Percentiles rank a stretch among this genome's conserved stretches.
phyloP scores from a whole-genome alignment of 2,888 invertebrate species.

The Melolontha melolontha region DNA sequence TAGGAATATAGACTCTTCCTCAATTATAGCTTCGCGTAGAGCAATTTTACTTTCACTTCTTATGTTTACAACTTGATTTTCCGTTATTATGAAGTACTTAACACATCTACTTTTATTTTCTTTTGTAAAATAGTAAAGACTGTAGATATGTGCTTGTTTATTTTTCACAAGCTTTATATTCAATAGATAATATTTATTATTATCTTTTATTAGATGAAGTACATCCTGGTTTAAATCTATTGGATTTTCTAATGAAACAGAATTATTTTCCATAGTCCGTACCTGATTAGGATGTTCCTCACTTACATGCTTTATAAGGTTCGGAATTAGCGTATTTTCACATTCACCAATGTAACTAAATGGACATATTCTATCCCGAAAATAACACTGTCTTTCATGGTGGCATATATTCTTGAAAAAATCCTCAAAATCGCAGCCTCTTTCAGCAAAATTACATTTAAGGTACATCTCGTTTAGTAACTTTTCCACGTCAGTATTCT shows the following conservation, averaged over 20 bases:
- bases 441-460: background rate
- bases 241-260: background rate
- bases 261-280: background rate
- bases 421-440: conserved; percentile 11
- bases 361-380: conserved; percentile 18
- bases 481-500: background rate
- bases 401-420: background rate
- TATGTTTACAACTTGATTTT: too few species aligned
- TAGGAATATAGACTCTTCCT: too few species aligned
- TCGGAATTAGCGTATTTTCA: background rate
- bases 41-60: too few species aligned
- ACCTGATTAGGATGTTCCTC: background rate
- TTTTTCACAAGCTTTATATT: background rate
- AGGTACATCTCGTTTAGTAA: background rate
- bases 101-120: too few species aligned
- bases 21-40: too few species aligned
- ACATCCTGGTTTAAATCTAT: background rate
- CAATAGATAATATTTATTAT: background rate
- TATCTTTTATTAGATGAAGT: background rate
- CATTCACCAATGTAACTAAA: conserved; percentile 5
- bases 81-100: too few species aligned
- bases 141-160: background rate
- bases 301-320: background rate
- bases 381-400: conserved; percentile 7
- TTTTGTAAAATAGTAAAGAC: conserved; percentile 7